A percentile compares a stretch with the other conserved stretches of the same genome.
Conservation (phyloP, 2,888 invertebrate genomes). For the Drosophila neoperkinsi region DNA sequence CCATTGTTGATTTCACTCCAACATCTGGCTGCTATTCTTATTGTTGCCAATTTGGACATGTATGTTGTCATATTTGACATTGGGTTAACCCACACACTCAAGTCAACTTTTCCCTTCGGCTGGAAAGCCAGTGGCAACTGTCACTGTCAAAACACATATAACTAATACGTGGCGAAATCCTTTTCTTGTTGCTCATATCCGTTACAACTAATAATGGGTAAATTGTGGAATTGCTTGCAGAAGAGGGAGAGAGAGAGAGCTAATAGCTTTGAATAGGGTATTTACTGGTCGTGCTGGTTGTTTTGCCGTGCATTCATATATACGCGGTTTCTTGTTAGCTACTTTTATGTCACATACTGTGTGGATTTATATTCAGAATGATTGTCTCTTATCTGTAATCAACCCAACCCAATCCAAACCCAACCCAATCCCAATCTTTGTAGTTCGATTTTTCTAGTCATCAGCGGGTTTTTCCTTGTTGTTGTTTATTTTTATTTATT, state of each 20-base stretch:
- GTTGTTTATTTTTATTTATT: conserved; percentile 15
- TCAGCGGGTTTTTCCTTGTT: conserved; percentile 12
- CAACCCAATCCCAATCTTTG: not conserved
- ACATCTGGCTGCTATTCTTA: conserved; percentile 7
- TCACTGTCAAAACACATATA: conserved; percentile 55
- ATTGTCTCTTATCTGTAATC: conserved; percentile 36
- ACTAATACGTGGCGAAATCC: conserved; percentile 67
- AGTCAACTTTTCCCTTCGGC: not conserved
- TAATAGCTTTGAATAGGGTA: not conserved
- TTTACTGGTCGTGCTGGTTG: not conserved
- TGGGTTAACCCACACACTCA: not conserved
- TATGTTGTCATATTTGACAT: conserved; percentile 8
- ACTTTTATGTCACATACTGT: conserved; percentile 57
- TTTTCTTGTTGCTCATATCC: conserved; percentile 27
- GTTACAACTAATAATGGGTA: not conserved
- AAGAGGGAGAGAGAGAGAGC: not conserved
- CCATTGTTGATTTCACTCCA: conserved; percentile 39
- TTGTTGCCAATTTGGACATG: conserved; percentile 10
- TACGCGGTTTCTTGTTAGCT: conserved; percentile 28
- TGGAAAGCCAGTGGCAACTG: conserved; percentile 45
- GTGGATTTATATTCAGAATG: conserved; percentile 69
- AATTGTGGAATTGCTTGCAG: not conserved
- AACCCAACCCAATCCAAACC: not conserved
- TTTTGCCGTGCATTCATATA: not conserved
- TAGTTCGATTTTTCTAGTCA: conserved; percentile 1